phyloP scores from a whole-genome alignment of 1,140 invertebrate genomes.

The Olivierus martensii region DNA sequence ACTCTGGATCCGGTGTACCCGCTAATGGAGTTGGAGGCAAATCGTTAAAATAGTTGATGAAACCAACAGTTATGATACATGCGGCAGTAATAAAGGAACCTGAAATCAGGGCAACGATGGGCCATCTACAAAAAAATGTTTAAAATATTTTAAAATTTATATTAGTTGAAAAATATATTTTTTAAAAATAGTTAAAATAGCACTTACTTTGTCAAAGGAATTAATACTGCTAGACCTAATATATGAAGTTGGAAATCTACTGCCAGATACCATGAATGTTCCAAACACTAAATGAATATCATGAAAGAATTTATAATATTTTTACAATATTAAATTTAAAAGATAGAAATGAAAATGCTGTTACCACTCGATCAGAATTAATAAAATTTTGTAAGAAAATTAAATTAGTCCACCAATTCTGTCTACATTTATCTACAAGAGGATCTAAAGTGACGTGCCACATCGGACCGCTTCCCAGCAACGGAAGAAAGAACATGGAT shows the following conservation, averaged over 20 bases:
- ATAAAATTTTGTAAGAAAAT: constrained; percentile 53
- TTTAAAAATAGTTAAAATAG: neutral
- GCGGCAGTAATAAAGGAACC: neutral
- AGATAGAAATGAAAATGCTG: neutral
- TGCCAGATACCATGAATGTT: constrained; percentile 34
- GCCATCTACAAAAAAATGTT: neutral
- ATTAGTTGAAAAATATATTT: neutral
- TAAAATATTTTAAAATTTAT: too few relatives aligned
- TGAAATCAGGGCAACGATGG: neutral
- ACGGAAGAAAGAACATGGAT: constrained; percentile 14
- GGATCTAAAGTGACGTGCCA: constrained; percentile 10
- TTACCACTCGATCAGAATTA: constrained; percentile 36
- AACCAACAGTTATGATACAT: neutral
- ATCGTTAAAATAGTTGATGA: neutral
- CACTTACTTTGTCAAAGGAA: constrained; percentile 7
- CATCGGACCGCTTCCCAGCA: constrained; percentile 14
- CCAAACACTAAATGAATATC: constrained; percentile 27
- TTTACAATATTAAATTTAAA: neutral
- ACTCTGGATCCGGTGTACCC: constrained; percentile 1
- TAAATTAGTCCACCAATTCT: constrained; percentile 20
- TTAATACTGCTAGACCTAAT: constrained; percentile 25
- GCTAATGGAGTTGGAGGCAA: constrained; percentile 1
- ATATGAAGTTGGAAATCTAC: constrained; percentile 36
- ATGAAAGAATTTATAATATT: neutral
- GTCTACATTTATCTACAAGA: constrained; percentile 8